Percentiles rank a stretch among this genome's conserved stretches.
Conservation (phyloP, 1,140 invertebrate genomes). For the Orchesella cincta region DNA sequence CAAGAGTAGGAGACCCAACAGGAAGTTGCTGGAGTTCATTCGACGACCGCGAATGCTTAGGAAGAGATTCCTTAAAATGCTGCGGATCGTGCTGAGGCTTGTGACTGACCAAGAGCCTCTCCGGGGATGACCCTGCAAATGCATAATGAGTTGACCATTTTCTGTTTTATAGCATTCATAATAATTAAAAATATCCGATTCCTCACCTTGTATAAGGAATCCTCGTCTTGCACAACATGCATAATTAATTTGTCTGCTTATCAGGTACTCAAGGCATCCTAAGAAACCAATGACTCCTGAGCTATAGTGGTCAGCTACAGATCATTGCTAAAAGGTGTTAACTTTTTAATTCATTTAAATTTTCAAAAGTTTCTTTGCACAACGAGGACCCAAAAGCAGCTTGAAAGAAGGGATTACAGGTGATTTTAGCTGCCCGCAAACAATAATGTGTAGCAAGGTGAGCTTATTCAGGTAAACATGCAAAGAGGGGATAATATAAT, state of each 20-base stretch:
- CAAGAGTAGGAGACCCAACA: constrained; percentile 23
- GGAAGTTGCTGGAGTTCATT: constrained; percentile 26
- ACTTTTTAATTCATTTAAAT: constrained; percentile 3
- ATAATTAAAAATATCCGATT: background rate
- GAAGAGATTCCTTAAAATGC: constrained; percentile 2
- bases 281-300: background rate
- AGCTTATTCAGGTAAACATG: background rate
- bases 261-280: background rate
- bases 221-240: background rate
- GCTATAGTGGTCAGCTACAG: background rate
- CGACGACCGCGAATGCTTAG: constrained; percentile 16
- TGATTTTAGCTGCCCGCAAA: background rate
- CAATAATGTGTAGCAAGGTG: background rate
- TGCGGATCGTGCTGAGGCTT: background rate
- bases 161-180: background rate
- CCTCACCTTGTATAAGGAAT: constrained; percentile 9
- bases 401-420: background rate
- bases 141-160: background rate
- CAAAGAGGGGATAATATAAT: background rate
- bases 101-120: background rate
- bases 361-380: background rate
- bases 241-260: background rate
- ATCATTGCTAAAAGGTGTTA: background rate
- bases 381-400: background rate
- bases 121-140: constrained; percentile 31